phyloP scores from a whole-genome alignment of 1,140 invertebrate species.

The Eurosta solidaginis region DNA sequence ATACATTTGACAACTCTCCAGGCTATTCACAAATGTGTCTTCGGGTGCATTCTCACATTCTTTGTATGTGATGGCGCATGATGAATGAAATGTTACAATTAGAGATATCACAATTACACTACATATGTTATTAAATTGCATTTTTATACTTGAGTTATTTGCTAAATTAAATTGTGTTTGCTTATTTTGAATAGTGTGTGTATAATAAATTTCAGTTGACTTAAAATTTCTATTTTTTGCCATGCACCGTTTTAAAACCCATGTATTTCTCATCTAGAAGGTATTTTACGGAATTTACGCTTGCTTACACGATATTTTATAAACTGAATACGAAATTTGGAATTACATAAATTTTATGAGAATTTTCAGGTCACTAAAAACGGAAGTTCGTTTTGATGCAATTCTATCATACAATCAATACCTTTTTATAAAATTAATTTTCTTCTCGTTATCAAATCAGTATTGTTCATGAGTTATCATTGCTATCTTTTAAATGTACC shows the following conservation, averaged over 20 bases:
- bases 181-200: too few species aligned
- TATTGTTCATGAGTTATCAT: not conserved
- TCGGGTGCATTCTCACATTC: constrained; percentile 41
- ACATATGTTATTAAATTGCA: not conserved
- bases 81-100: not conserved
- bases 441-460: not conserved
- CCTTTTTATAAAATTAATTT: not conserved
- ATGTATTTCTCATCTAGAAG: too few species aligned
- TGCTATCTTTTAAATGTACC: not conserved
- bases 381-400: not conserved
- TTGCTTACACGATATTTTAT: not conserved
- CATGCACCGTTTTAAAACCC: too few species aligned
- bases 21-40: constrained; percentile 46
- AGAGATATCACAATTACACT: not conserved
- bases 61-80: constrained; percentile 40
- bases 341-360: not conserved
- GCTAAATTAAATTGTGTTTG: not conserved
- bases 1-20: constrained; percentile 47
- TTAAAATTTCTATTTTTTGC: not conserved
- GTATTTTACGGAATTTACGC: not conserved
- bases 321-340: not conserved
- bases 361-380: not conserved
- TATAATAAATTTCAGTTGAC: too few species aligned
- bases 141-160: not conserved
- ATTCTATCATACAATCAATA: not conserved